phyloP scores from a whole-genome alignment of 2,113 vertebrate genomes.

The Dromas ardeola region DNA sequence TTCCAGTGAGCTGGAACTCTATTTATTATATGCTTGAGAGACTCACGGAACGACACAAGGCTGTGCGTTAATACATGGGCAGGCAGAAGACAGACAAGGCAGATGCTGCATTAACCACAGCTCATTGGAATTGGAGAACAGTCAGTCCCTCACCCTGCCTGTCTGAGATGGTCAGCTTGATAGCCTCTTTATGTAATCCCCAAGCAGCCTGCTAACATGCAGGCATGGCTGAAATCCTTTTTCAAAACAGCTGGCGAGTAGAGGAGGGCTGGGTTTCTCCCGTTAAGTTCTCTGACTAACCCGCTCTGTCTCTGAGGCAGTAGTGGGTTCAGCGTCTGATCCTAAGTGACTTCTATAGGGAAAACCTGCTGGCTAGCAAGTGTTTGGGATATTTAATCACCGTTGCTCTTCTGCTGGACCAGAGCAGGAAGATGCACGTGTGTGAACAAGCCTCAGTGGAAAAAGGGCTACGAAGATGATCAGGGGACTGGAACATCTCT shows the following conservation, averaged over 20 bases:
- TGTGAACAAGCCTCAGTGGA: background rate
- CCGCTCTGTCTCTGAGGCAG: background rate
- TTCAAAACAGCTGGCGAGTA: background rate
- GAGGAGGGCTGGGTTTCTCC: background rate
- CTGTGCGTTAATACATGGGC: slow-evolving; percentile 51
- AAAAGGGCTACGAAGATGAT: background rate
- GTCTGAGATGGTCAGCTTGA: slow-evolving; percentile 32
- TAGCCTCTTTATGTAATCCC: slow-evolving; percentile 16
- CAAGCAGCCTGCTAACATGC: background rate
- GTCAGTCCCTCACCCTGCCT: background rate
- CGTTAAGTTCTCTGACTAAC: background rate
- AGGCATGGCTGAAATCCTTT: background rate
- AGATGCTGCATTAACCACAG: slow-evolving; percentile 60
- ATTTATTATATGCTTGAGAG: slow-evolving; percentile 58
- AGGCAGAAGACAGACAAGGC: slow-evolving; percentile 57
- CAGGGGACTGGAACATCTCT: no score
- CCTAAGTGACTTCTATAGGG: no score
- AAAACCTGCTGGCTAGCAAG: background rate
- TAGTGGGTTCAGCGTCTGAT: background rate
- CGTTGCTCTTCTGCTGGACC: background rate
- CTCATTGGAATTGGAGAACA: slow-evolving; percentile 42
- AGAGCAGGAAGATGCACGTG: fast-evolving
- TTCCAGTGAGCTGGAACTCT: slow-evolving; percentile 50
- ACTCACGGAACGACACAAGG: background rate
- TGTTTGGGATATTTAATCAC: background rate